Conservation (phyloP, 2,113 vertebrate species). For the Siphamia tubifer region DNA sequence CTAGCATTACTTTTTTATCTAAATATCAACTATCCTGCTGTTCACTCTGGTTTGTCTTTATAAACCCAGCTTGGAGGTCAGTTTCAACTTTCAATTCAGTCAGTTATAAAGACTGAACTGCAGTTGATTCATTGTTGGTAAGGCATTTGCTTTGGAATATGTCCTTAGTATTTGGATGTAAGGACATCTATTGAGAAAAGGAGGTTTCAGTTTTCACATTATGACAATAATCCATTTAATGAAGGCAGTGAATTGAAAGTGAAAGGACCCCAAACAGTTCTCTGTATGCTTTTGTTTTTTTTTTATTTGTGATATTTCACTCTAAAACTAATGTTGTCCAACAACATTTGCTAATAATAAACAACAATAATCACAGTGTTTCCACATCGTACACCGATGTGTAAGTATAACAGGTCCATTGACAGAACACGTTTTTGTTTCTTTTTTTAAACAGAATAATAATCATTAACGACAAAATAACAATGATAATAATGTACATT, state of each 20-base stretch:
- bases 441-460: constrained; percentile 74
- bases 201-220: constrained; percentile 13
- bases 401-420: constrained; percentile 66
- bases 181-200: constrained; percentile 18
- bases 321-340: constrained; percentile 61
- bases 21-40: constrained; percentile 48
- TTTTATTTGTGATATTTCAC: constrained; percentile 15
- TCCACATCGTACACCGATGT: constrained; percentile 66
- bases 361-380: constrained; percentile 74
- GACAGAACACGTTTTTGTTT: constrained; percentile 57
- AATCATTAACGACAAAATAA: constrained; percentile 60
- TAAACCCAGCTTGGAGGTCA: constrained; percentile 25
- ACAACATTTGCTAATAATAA: constrained; percentile 62
- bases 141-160: constrained; percentile 45
- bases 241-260: constrained; percentile 55
- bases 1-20: constrained; percentile 68
- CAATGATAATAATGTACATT: constrained; percentile 60
- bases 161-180: background rate
- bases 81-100: constrained; percentile 55
- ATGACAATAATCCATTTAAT: background rate
- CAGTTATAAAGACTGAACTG: background rate
- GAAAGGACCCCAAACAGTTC: constrained; percentile 43
- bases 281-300: constrained; percentile 4
- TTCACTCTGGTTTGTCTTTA: constrained; percentile 22
- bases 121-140: constrained; percentile 5